Evolutionary conservation across 2,888 invertebrate genomes (phyloP).

Genomic region (Saturnia pavonia): DNA sequence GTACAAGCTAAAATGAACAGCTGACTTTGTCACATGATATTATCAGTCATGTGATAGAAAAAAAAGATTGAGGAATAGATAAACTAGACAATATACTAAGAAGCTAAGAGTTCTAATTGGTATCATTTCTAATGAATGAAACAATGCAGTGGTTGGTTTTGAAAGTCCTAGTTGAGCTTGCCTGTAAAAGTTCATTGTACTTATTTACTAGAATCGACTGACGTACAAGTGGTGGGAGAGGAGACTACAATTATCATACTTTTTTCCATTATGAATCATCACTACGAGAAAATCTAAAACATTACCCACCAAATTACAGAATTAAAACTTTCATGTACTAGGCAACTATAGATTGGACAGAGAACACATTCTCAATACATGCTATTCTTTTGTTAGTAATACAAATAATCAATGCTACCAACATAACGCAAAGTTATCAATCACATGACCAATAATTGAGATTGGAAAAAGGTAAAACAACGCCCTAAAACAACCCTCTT

Average conservation of each 20-base stretch:
- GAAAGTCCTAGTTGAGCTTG: not conserved
- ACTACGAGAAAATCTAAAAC: slow-evolving; percentile 13
- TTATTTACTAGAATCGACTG: not conserved
- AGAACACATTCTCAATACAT: not conserved
- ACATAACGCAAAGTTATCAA: slow-evolving; percentile 45
- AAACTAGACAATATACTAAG: not conserved
- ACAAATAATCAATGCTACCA: slow-evolving; percentile 46
- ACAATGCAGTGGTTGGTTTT: not conserved
- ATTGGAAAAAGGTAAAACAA: slow-evolving; percentile 27
- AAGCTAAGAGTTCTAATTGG: not conserved
- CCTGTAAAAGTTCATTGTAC: not conserved
- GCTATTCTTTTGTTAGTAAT: slow-evolving; percentile 14
- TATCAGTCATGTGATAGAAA: slow-evolving; percentile 59
- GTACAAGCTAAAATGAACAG: slow-evolving; percentile 37
- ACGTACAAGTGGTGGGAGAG: not conserved
- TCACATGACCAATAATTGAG: slow-evolving; percentile 58
- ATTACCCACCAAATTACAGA: not conserved
- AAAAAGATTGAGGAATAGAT: not conserved
- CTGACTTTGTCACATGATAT: slow-evolving; percentile 63
- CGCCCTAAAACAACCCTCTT: slow-evolving; percentile 38
- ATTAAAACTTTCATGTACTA: not conserved
- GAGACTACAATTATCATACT: not conserved
- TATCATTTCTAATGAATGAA: not conserved
- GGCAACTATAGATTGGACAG: not conserved
- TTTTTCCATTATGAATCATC: slow-evolving; percentile 23